Percentiles rank a stretch among this genome's conserved stretches.
Evolutionary conservation across 1,140 invertebrate species (phyloP).

Genomic region (Zaprionus tsacasi): DNA sequence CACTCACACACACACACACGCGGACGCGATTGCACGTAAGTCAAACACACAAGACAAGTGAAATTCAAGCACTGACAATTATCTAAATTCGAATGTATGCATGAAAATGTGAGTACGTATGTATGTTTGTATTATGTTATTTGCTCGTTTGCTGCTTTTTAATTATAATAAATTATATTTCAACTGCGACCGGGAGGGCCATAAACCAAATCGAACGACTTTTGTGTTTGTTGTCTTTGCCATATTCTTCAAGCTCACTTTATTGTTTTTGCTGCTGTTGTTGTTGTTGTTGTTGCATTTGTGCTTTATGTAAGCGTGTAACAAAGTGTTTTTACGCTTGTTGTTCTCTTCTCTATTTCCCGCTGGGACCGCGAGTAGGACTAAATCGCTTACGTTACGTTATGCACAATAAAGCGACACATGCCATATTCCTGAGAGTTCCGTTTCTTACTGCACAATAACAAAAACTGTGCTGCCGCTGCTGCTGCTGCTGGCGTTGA

Average conservation of each 20-base stretch:
- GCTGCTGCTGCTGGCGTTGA: conserved; percentile 2
- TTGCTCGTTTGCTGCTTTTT: conserved; percentile 45
- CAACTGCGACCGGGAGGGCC: conserved; percentile 37
- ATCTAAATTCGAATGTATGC: conserved; percentile 25
- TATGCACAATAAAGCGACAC: conserved; percentile 54
- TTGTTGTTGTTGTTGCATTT: conserved; percentile 25
- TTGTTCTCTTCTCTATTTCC: conserved; percentile 25
- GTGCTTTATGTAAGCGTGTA: conserved; percentile 61
- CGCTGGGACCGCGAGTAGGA: too few relatives aligned
- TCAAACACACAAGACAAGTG: conserved; percentile 48
- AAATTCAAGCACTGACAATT: conserved; percentile 53
- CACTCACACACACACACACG: conserved; percentile 28
- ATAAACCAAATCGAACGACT: conserved; percentile 47
- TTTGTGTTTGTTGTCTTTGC: conserved; percentile 45
- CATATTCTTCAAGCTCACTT: conserved; percentile 35
- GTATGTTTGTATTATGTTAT: conserved; percentile 40
- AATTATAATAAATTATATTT: conserved; percentile 71
- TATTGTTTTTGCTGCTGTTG: conserved; percentile 30
- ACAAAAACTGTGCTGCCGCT: conserved; percentile 44
- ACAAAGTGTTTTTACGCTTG: conserved; percentile 39
- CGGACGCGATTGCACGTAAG: conserved; percentile 31
- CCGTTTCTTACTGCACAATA: conserved; percentile 69
- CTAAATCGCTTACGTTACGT: conserved; percentile 37
- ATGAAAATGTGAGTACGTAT: background rate
- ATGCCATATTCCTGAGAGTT: conserved; percentile 78